Percentiles rank a stretch among this genome's conserved stretches.
Evolutionary conservation across 1,140 invertebrate genomes (phyloP).

Genomic region (Eumaeus atala): DNA sequence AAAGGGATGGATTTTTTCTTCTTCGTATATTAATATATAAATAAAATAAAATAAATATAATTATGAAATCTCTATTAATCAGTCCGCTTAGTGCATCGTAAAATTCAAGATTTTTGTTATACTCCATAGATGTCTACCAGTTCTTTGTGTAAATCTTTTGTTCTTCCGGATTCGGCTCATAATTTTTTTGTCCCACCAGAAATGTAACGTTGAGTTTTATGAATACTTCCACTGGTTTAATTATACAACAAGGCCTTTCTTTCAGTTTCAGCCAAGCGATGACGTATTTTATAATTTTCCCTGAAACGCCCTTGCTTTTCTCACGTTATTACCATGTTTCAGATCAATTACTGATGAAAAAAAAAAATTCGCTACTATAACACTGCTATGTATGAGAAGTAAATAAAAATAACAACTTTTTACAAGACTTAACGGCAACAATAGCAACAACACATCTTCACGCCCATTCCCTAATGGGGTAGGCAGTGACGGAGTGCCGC

Average conservation of each 20-base stretch:
- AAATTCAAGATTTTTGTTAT: constrained; percentile 3
- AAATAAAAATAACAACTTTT: not conserved
- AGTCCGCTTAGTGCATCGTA: not conserved
- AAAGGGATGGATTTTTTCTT: no score
- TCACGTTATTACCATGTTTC: not conserved
- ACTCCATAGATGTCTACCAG: not conserved
- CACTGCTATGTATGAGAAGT: not conserved
- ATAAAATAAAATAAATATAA: not conserved
- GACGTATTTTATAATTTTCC: not conserved
- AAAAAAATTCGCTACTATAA: not conserved
- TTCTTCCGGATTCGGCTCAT: not conserved
- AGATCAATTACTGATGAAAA: not conserved
- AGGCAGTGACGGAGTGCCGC: no score
- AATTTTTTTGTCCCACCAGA: constrained; percentile 5
- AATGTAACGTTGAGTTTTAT: not conserved
- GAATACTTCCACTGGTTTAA: not conserved
- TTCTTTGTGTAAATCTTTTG: constrained; percentile 2
- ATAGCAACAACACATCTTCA: no score
- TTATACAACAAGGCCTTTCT: constrained; percentile 1
- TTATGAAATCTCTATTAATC: not conserved
- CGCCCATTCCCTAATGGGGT: no score
- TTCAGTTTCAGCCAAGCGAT: not conserved
- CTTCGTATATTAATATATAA: not conserved
- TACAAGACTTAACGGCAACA: not conserved
- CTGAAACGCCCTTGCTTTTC: not conserved